Evolutionary conservation across 2,113 vertebrate species (phyloP), one percentile per base, ranked within the genome.

Genomic region (Rhagologus leucostigma): DNA sequence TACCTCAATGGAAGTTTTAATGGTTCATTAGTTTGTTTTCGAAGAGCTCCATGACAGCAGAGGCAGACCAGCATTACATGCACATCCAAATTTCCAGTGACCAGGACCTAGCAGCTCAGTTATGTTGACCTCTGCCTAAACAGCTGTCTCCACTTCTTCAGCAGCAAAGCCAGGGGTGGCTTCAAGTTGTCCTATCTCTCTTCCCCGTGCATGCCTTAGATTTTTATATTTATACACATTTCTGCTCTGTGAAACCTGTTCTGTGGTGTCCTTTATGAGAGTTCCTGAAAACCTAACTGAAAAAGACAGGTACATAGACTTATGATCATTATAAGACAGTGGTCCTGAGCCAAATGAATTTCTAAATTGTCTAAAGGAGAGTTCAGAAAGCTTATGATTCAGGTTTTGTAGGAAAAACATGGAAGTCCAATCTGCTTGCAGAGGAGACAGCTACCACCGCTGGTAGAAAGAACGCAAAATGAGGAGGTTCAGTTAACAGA

Each of bases 11-110:
- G 88, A 85, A 69, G 29, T 62, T 88, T 87, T 77, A 50, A 68
- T 86, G 50, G 63, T 50, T 77, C 67, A 74, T 80, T 77, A 77
- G 71, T 73, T 90, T 86, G 29, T 86, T 97, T 93, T 90, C 79
- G 86, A 85, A 90, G 85, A 57, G 14, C 12, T 70, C 67, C 7
- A 1, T 75, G 93, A 89, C 84, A 89, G 59, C 68, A 89, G 94
- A 84, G 42, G 42, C 68, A 90, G 68, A 89, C 29, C 75, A 90
- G 41, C 16, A 24, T 26, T 29, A 37, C 17, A 65, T 3, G 2
- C 21, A 64, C 10, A 12, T 6, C 53, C 21, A 69, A 17, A 33
- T 56, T 60, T 92, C 62, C 59, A 20, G 33, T 52, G 55, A 35
- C 50, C 47, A 39, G 59, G 67, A 68, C 21, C 33, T 63, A 52